phyloP scores from a whole-genome alignment of 2,888 invertebrate species.

The Fragum whitleyi region DNA sequence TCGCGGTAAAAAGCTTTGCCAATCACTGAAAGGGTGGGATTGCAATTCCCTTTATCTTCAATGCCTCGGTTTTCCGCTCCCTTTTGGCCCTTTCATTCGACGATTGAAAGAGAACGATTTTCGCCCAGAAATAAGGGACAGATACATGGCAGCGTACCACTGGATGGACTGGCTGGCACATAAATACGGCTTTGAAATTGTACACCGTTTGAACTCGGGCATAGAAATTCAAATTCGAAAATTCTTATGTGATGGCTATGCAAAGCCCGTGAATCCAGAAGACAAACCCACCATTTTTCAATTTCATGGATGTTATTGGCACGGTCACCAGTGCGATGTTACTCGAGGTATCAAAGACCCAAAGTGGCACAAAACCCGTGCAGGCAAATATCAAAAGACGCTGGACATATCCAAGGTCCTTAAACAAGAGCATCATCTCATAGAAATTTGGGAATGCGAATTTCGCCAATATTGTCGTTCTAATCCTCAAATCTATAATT shows the following conservation, averaged over 20 bases:
- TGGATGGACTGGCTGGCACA: too few relatives aligned
- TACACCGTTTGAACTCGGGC: constrained; percentile 36
- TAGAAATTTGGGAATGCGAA: constrained; percentile 58
- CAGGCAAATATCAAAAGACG: constrained; percentile 27
- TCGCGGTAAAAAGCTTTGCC: constrained; percentile 42
- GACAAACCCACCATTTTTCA: constrained; percentile 36
- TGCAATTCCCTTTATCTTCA: constrained; percentile 60
- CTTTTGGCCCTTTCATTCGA: constrained; percentile 47
- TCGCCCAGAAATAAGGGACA: constrained; percentile 51
- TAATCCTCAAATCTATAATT: constrained; percentile 38
- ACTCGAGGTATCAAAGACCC: constrained; percentile 9
- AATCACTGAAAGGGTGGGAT: constrained; percentile 51
- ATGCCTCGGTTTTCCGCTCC: constrained; percentile 49
- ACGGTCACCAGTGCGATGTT: too few relatives aligned
- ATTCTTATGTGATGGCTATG: constrained; percentile 52
- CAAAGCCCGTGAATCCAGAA: constrained; percentile 1
- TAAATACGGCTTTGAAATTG: constrained; percentile 19
- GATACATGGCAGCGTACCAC: constrained; percentile 46
- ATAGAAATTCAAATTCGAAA: constrained; percentile 41
- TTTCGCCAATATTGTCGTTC: constrained; percentile 37
- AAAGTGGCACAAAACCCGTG: constrained; percentile 12
- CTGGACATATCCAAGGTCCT: constrained; percentile 18
- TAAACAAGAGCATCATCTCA: constrained; percentile 18
- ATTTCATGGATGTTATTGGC: constrained; percentile 60
- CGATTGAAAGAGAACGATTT: constrained; percentile 44